Percentiles rank a stretch among this genome's conserved stretches.
These are phyloP conservation scores for Epinephelus coioides DNA, from an alignment of 2,797 vertebrate species.

Conservation along the genomic window DNA sequence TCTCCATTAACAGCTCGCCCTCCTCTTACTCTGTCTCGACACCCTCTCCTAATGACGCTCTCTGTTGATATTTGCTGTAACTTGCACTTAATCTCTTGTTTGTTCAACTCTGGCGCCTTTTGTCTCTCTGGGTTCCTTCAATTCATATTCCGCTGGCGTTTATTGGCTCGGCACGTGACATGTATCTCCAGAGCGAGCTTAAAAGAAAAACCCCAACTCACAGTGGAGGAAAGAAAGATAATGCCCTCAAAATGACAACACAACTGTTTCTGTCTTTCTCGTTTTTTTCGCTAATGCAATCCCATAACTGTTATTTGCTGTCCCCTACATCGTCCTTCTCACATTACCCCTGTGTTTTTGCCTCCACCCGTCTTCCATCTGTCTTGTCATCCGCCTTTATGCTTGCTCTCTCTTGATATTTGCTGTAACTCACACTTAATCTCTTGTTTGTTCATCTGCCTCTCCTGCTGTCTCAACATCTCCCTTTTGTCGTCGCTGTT, in stretches of 20 bases:
- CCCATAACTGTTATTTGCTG: constrained; percentile 22
- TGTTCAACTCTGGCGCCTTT: constrained; percentile 21
- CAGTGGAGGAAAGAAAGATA: neutral
- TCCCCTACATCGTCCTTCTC: neutral
- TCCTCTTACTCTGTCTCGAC: constrained; percentile 32
- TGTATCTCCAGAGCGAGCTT: neutral
- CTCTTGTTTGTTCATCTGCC: constrained; percentile 58
- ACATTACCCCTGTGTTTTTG: neutral
- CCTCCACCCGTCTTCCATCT: constrained; percentile 32
- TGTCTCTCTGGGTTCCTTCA: constrained; percentile 20
- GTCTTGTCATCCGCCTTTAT: constrained; percentile 39
- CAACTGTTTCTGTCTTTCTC: constrained; percentile 25
- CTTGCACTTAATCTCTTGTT: constrained; percentile 47
- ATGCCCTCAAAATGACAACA: constrained; percentile 32
- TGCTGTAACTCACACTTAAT: constrained; percentile 55
- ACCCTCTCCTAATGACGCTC: constrained; percentile 39
- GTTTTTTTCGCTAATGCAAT: neutral
- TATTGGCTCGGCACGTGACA: neutral
- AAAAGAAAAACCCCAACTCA: constrained; percentile 14
- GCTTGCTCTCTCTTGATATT: constrained; percentile 40
- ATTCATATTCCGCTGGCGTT: neutral
- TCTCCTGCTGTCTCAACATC: constrained; percentile 23
- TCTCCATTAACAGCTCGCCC: constrained; percentile 44
- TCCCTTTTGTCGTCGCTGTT: constrained; percentile 26
- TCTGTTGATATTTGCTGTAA: constrained; percentile 49